Conservation (phyloP, 2,113 vertebrate species). For the Eira barbara region DNA sequence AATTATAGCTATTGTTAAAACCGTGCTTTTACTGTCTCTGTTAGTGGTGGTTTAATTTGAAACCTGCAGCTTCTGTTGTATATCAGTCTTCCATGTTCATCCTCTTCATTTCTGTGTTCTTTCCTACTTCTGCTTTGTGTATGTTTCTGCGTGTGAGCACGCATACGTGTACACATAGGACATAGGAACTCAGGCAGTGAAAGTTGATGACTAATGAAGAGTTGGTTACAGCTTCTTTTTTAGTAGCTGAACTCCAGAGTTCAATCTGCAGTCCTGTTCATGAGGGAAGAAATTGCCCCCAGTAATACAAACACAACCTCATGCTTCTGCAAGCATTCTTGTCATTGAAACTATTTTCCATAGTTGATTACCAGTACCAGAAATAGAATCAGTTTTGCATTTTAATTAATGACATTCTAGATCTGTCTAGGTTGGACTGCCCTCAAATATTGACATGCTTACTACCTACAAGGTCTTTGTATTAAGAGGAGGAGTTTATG, state of each 20-base stretch:
- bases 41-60: neutral
- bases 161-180: neutral
- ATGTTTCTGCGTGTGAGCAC: neutral
- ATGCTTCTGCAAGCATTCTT: constrained; percentile 28
- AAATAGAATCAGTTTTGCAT: constrained; percentile 72
- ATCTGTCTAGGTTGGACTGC: constrained; percentile 39
- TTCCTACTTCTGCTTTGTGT: neutral
- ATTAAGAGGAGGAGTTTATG: neutral
- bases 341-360: constrained; percentile 60
- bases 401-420: constrained; percentile 65
- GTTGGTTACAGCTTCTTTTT: constrained; percentile 24
- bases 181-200: neutral
- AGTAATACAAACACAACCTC: constrained; percentile 38
- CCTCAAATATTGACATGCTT: constrained; percentile 50
- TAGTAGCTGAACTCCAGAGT: neutral
- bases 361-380: constrained; percentile 69
- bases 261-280: neutral
- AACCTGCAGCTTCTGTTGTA: neutral
- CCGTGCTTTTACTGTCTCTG: neutral
- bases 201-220: neutral
- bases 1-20: neutral
- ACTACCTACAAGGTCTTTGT: constrained; percentile 17
- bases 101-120: neutral
- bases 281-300: neutral
- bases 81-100: neutral